A percentile compares a stretch with the other conserved stretches of the same genome.
Conservation (phyloP, 1,140 invertebrate genomes). For the Teleogryllus occipitalis region DNA sequence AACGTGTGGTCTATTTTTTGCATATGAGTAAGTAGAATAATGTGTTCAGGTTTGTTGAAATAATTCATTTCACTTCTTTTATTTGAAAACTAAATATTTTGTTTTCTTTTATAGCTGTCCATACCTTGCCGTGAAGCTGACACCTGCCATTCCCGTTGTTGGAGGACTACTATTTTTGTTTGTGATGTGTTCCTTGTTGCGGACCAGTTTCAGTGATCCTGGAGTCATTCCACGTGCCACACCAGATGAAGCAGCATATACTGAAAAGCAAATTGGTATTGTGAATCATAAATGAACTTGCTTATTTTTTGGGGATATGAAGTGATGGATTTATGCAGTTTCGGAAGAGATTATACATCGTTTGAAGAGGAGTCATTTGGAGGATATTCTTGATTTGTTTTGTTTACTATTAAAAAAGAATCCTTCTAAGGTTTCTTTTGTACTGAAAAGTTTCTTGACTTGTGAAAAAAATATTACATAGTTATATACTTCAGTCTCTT, state of each 20-base stretch:
- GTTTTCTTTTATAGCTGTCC: constrained; percentile 66
- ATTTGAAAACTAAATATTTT: constrained; percentile 17
- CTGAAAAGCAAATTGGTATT: constrained; percentile 76
- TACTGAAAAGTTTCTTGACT: too few relatives aligned
- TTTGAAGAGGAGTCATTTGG: too few relatives aligned
- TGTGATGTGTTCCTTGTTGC: constrained; percentile 80
- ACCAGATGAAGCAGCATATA: constrained; percentile 83
- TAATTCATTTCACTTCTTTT: not conserved
- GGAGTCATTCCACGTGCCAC: constrained; percentile 88
- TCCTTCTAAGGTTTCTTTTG: too few relatives aligned
- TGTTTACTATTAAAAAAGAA: too few relatives aligned
- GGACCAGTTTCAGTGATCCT: constrained; percentile 90
- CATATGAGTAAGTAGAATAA: constrained; percentile 78
- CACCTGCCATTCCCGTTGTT: constrained; percentile 79
- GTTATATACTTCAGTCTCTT: too few relatives aligned
- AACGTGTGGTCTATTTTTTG: constrained; percentile 90
- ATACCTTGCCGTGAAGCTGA: constrained; percentile 69
- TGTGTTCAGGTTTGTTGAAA: not conserved
- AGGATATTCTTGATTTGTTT: too few relatives aligned
- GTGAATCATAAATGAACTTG: not conserved
- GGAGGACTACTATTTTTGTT: constrained; percentile 80
- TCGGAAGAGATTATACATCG: too few relatives aligned
- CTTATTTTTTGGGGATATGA: too few relatives aligned
- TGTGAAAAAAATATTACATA: too few relatives aligned
- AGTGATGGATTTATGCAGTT: too few relatives aligned